Percentiles rank a stretch among this genome's conserved stretches.
phyloP scores from a whole-genome alignment of 2,888 invertebrate genomes.

The Netelia fuscicornis region DNA sequence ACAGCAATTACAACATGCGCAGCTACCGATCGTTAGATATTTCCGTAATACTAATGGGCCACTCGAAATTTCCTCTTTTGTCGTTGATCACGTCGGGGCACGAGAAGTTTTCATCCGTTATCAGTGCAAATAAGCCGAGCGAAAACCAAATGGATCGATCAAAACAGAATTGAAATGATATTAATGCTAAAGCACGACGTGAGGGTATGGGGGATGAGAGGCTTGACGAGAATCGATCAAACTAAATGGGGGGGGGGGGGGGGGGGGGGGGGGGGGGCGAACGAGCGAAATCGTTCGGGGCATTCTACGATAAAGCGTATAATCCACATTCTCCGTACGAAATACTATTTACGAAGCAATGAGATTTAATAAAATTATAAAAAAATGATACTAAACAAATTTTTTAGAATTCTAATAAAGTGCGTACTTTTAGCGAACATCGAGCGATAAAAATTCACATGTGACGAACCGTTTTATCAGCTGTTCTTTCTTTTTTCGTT shows the following conservation, averaged over 20 bases:
- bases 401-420: not conserved
- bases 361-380: constrained; percentile 23
- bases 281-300: constrained; percentile 38
- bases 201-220: not conserved
- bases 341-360: constrained; percentile 68
- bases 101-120: constrained; percentile 16
- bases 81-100: not conserved
- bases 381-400: constrained; percentile 10
- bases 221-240: constrained; percentile 36
- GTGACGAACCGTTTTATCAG: constrained; percentile 12
- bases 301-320: constrained; percentile 44
- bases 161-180: constrained; percentile 13
- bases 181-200: not conserved
- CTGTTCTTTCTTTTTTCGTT: constrained; percentile 11
- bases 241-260: constrained; percentile 33
- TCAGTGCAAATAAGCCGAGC: constrained; percentile 42
- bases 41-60: constrained; percentile 39
- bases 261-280: not conserved
- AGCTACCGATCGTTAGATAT: constrained; percentile 46
- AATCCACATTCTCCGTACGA: constrained; percentile 8
- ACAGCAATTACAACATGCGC: constrained; percentile 34
- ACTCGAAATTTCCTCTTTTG: constrained; percentile 45
- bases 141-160: constrained; percentile 20
- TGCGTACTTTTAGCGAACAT: constrained; percentile 44
- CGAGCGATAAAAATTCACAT: constrained; percentile 29